Percentiles rank a stretch among this genome's conserved stretches.
Evolutionary conservation across 2,113 vertebrate genomes (phyloP).

Genomic region (Athene cunicularia): DNA sequence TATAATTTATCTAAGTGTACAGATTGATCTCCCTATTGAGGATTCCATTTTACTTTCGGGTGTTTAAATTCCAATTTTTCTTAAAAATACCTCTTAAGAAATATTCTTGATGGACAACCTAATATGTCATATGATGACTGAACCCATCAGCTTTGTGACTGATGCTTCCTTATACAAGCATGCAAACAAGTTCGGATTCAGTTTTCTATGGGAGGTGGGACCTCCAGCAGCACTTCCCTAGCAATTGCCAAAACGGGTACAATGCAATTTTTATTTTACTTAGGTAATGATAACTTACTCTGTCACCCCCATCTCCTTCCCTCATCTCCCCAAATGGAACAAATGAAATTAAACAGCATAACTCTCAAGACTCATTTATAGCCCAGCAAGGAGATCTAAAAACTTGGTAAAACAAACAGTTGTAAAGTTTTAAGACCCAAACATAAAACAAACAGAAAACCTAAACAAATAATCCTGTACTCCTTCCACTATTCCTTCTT

Average conservation of each 20-base stretch:
- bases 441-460: neutral
- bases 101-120: neutral
- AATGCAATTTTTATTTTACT: neutral
- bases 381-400: neutral
- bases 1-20: neutral
- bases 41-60: neutral
- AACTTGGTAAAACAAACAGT: neutral
- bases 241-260: neutral
- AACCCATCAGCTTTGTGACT: neutral
- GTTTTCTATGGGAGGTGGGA: neutral
- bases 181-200: neutral
- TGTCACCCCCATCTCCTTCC: neutral
- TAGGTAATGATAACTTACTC: neutral
- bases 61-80: neutral
- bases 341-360: neutral
- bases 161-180: neutral
- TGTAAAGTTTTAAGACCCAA: neutral
- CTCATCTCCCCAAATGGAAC: neutral
- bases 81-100: neutral
- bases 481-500: neutral
- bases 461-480: neutral
- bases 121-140: neutral
- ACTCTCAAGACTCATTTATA: neutral
- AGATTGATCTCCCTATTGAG: neutral
- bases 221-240: neutral